Percentiles rank a stretch among this genome's conserved stretches.
Evolutionary conservation across 2,888 invertebrate species (phyloP).

Genomic region (Noctua janthina): DNA sequence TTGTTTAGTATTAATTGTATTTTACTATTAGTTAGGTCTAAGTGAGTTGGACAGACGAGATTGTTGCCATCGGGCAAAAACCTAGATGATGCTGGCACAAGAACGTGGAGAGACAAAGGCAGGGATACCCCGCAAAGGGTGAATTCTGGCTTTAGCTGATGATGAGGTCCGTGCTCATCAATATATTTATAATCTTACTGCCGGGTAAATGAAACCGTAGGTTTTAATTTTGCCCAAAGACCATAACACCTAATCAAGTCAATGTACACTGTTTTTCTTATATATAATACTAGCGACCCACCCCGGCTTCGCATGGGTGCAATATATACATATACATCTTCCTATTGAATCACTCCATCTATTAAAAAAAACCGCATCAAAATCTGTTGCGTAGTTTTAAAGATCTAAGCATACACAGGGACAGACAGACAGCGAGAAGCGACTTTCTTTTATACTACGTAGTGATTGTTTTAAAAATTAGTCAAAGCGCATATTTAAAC

Average conservation of each 20-base stretch:
- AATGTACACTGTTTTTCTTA: no score
- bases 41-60: not conserved
- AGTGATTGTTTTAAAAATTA: not conserved
- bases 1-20: not conserved
- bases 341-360: no score
- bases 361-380: no score
- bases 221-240: not conserved
- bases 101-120: not conserved
- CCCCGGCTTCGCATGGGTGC: no score
- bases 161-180: not conserved
- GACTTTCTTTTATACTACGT: no score
- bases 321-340: no score
- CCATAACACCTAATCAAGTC: not conserved
- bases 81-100: not conserved
- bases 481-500: not conserved
- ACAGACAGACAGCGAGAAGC: no score
- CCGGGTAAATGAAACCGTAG: no score
- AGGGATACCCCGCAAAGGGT: not conserved
- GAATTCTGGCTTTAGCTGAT: not conserved
- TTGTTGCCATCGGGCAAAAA: not conserved
- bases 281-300: no score
- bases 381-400: no score
- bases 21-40: not conserved
- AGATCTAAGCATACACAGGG: no score
- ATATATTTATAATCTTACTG: not conserved